Conservation (phyloP, 2,888 invertebrate genomes). For the Fragum sueziense region DNA sequence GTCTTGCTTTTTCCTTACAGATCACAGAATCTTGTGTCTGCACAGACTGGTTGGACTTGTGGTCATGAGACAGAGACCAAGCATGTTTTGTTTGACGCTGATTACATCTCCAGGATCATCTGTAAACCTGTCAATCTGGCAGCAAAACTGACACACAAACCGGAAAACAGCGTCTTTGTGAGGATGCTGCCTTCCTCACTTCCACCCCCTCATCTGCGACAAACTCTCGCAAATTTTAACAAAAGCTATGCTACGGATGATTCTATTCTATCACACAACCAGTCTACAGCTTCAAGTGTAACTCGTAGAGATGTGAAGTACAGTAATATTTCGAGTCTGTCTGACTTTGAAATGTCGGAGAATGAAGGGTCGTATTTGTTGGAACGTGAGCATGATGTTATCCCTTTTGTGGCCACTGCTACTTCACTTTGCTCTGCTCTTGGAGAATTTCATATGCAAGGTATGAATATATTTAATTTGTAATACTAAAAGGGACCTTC, state of each 20-base stretch:
- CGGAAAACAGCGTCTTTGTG: conserved; percentile 25
- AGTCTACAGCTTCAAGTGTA: not conserved
- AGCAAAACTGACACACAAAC: conserved; percentile 25
- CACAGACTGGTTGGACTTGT: conserved; percentile 27
- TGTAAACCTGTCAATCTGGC: conserved; percentile 47
- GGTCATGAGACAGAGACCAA: not conserved
- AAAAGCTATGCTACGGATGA: not conserved
- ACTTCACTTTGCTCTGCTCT: conserved; percentile 55
- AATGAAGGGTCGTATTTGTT: conserved; percentile 18
- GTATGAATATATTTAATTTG: conserved; percentile 35
- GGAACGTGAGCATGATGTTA: not conserved
- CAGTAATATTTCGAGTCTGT: conserved; percentile 17
- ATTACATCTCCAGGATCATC: conserved; percentile 43
- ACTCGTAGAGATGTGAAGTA: conserved; percentile 8
- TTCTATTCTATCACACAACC: conserved; percentile 24
- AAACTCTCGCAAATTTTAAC: conserved; percentile 20
- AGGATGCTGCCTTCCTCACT: conserved; percentile 27
- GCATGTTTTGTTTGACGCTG: conserved; percentile 33
- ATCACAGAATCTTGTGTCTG: conserved; percentile 36
- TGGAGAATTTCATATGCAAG: conserved; percentile 62
- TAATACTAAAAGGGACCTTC: too few relatives aligned
- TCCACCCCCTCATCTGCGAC: not conserved
- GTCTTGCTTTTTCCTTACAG: conserved; percentile 28
- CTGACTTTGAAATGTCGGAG: conserved; percentile 6
- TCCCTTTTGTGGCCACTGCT: conserved; percentile 33